Evolutionary conservation across 2,888 invertebrate species (phyloP).

Genomic region (Perizoma flavofasciatum): DNA sequence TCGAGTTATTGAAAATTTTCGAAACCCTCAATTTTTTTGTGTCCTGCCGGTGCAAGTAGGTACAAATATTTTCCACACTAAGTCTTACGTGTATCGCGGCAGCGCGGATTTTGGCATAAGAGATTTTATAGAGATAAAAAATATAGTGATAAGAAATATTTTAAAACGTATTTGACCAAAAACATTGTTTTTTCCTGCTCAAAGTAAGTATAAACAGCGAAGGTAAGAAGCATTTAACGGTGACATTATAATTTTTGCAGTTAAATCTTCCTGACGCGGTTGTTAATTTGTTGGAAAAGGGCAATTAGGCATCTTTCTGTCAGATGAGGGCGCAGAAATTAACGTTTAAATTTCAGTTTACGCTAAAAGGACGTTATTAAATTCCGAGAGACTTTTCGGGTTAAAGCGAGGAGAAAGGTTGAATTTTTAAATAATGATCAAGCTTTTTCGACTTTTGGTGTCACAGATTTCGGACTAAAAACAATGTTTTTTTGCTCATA

Average conservation of each 20-base stretch:
- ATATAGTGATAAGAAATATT: too few relatives aligned
- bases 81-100: too few relatives aligned
- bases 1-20: too few relatives aligned
- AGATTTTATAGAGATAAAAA: too few relatives aligned
- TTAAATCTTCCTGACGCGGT: constrained; percentile 37
- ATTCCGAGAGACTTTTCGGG: constrained; percentile 58
- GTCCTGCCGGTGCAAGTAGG: too few relatives aligned
- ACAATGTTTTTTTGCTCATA: constrained; percentile 37
- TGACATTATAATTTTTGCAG: constrained; percentile 26
- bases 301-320: constrained; percentile 59
- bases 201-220: constrained; percentile 13
- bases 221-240: constrained; percentile 28
- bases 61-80: too few relatives aligned
- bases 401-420: constrained; percentile 59
- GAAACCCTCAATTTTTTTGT: too few relatives aligned
- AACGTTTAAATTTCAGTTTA: constrained; percentile 60
- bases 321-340: constrained; percentile 57
- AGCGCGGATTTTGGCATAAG: too few relatives aligned
- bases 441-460: constrained; percentile 28
- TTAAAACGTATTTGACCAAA: too few relatives aligned
- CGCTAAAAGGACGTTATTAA: constrained; percentile 57
- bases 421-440: constrained; percentile 57
- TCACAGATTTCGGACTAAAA: constrained; percentile 26
- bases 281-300: constrained; percentile 55
- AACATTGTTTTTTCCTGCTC: too few relatives aligned